A percentile compares a stretch with the other conserved stretches of the same genome.
These are phyloP conservation scores for Dendrophyllia cribrosa DNA, from an alignment of 64 coral and sea anemone species.

Conservation along the genomic window DNA sequence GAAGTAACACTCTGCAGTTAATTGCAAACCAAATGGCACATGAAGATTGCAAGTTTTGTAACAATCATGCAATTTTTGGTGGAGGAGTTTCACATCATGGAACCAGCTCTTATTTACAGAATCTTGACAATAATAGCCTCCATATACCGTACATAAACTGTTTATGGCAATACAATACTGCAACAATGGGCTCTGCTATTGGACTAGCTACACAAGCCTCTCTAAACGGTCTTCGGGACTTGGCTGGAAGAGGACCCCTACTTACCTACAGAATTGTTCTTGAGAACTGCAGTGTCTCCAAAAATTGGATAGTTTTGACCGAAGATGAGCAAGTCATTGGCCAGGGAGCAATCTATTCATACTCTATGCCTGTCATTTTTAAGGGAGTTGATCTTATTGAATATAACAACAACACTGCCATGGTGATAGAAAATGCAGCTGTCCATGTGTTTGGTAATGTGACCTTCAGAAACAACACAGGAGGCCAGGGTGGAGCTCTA, in stretches of 20 bases:
- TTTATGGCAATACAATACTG: constrained; percentile 62
- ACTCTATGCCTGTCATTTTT: constrained; percentile 65
- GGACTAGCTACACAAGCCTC: constrained; percentile 48
- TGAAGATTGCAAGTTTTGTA: constrained; percentile 57
- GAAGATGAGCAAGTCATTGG: constrained; percentile 75
- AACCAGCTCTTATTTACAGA: constrained; percentile 22
- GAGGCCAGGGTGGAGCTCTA: constrained; percentile 73
- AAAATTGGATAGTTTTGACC: constrained; percentile 52
- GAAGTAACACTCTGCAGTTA: not conserved
- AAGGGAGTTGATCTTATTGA: constrained; percentile 31
- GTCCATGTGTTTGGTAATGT: constrained; percentile 61
- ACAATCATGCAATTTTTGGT: constrained; percentile 57
- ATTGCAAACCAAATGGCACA: constrained; percentile 47
- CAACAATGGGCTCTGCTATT: constrained; percentile 80
- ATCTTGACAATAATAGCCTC: not conserved
- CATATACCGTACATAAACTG: constrained; percentile 56
- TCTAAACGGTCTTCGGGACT: constrained; percentile 13
- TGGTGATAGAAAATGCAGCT: constrained; percentile 81
- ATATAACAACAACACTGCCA: constrained; percentile 71
- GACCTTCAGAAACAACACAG: constrained; percentile 63
- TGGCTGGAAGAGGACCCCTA: constrained; percentile 1
- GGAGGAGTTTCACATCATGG: constrained; percentile 77
- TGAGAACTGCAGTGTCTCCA: constrained; percentile 63
- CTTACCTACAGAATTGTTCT: constrained; percentile 62
- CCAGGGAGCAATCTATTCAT: constrained; percentile 83